Evolutionary conservation across 2,888 invertebrate genomes (phyloP), one percentile per base, ranked within the genome.

Genomic region (Ormyrus labotus): DNA sequence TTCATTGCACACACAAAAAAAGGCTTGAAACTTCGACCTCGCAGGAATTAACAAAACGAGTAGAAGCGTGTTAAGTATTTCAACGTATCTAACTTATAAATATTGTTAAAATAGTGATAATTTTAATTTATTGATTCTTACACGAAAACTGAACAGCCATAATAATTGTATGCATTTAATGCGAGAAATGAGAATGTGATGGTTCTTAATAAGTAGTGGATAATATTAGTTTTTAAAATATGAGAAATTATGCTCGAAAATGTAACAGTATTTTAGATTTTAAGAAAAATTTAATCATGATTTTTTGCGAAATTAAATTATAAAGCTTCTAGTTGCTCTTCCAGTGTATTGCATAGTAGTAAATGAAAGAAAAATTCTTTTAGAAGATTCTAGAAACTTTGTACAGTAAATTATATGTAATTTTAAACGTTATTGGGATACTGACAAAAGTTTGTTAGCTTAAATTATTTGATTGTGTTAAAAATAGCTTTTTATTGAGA

Each of bases 31-130:
- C 70, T 70, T 50, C 57, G 50, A 70, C 64, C 70, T 77, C 70
- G 64, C 64, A 70, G 64, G 51, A 57, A 64, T 47, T 34, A 34
- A 34, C 34, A 63, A 9, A 45, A 47, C 11, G 11, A n/a, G 4
- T 48, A 64, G 5, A n/a, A 73, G 4, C 55, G 19, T 61, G 10
- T 51, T 77, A 64, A 50, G 60, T 60, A 72, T 78, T 45, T 77
- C 19, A 70, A 58, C 51, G 50, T 53, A 71, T 65, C 60, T 70
- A 81, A 78, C 50, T 73, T 70, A 72, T 53, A 55, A 77, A 60
- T 70, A 63, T 57, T 45, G 72, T 68, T 64, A 72, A 79, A 63
- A 69, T 75, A 76, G 60, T 76, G 60, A 80, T 79, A 55, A 71
- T 79, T 60, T 67, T 76, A 75, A 68, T 73, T 69, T 74, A 65